Evolutionary conservation across 2,113 vertebrate species (phyloP), one percentile per base, ranked within the genome.

Genomic region (Noturus placidus): DNA sequence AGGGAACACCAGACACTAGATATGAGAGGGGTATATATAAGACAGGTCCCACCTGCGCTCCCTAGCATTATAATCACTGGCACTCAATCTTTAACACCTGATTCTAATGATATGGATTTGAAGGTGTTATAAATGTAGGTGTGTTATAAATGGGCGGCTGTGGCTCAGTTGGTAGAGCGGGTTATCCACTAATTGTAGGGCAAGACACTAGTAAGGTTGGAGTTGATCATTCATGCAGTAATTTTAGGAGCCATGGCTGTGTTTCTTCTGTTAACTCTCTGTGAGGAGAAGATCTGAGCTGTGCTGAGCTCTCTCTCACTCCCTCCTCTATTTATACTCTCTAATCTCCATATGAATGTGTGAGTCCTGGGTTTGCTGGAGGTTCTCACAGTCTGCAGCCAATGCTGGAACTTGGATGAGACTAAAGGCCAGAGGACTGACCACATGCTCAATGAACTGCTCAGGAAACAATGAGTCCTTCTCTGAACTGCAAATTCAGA

Each of bases 201-300:
- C n/a, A n/a, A n/a, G n/a, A n/a, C n/a, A n/a, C n/a, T n/a, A n/a
- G n/a, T n/a, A n/a, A n/a, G 46, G 46, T 50, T 50, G 46, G 46
- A 10, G 46, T 50, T 50, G 46, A 50, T 50, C 46, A 50, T 50
- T 50, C 8, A 50, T 50, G 46, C 46, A 88, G 90, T 89, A 84
- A 92, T 92, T 90, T 92, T 93, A 83, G 95, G 95, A 54, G 95
- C 91, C 95, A 96, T 95, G 30, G 89, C 87, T 93, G 50, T 86
- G 80, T 86, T 42, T 88, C 70, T 88, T 88, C 83, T 86, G 83
- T 90, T 69, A 89, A 82, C 78, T 89, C 85, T 90, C 90, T 63
- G 57, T 82, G 80, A 92, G 92, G 91, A 95, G 92, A 84, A 89
- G 92, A 91, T 85, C 77, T 82, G 91, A 65, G 92, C 89, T 94